phyloP scores from a whole-genome alignment of 2,797 vertebrate genomes.

The Cygnus olor region DNA sequence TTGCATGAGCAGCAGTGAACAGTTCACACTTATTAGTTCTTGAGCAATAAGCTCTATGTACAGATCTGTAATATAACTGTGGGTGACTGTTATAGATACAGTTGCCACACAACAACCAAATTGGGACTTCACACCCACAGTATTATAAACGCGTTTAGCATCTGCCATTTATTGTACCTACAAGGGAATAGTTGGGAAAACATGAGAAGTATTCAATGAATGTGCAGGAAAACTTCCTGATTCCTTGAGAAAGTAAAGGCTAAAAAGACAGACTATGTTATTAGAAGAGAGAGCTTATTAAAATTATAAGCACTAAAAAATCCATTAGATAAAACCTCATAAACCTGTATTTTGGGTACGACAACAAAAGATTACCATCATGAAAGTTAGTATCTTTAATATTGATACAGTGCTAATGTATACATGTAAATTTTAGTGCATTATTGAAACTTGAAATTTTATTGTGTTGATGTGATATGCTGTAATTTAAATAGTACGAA shows the following conservation, averaged over 20 bases:
- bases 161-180: not conserved
- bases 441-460: not conserved
- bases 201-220: not conserved
- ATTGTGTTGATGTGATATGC: not conserved
- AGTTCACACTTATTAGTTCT: not conserved
- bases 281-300: not conserved
- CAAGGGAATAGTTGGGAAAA: not conserved
- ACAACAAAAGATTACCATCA: not conserved
- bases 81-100: not conserved
- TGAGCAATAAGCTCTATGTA: not conserved
- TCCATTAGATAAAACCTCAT: not conserved
- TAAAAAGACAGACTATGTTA: not conserved
- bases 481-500: not conserved
- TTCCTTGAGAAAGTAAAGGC: not conserved
- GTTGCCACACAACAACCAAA: slow-evolving; percentile 41
- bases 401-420: no score
- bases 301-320: not conserved
- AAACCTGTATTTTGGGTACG: not conserved
- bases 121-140: slow-evolving; percentile 44
- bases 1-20: not conserved
- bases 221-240: not conserved
- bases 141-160: not conserved
- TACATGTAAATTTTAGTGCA: not conserved
- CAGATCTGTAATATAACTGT: not conserved
- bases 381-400: not conserved